Conservation (phyloP, 1,140 invertebrate genomes). For the Eriocheir sinensis region DNA sequence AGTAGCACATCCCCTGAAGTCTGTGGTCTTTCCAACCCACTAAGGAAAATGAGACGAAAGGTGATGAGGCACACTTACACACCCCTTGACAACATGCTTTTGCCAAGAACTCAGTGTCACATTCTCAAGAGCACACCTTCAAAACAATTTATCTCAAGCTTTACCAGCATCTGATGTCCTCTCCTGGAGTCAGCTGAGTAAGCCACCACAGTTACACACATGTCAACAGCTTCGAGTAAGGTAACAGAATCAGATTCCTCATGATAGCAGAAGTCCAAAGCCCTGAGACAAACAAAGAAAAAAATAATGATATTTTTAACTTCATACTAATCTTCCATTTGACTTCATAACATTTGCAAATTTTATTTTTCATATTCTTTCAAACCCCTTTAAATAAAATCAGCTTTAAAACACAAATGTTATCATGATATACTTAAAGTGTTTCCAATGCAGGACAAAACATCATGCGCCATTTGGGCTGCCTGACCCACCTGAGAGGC, state of each 20-base stretch:
- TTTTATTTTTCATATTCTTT: not conserved
- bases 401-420: not conserved
- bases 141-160: not conserved
- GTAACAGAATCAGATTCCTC: slow-evolving; percentile 97
- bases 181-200: slow-evolving; percentile 97
- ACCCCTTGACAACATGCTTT: too few relatives aligned
- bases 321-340: too few relatives aligned
- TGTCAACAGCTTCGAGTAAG: slow-evolving; percentile 95
- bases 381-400: not conserved
- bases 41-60: too few relatives aligned
- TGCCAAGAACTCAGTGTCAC: too few relatives aligned
- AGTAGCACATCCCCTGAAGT: too few relatives aligned
- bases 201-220: slow-evolving; percentile 98
- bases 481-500: slow-evolving; percentile 88
- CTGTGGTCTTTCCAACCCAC: too few relatives aligned
- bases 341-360: not conserved
- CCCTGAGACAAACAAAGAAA: slow-evolving; percentile 81
- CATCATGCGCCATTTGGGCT: too few relatives aligned
- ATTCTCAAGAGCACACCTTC: too few relatives aligned
- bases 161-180: slow-evolving; percentile 97
- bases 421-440: not conserved
- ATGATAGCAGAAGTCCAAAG: slow-evolving; percentile 98
- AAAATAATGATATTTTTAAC: not conserved
- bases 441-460: too few relatives aligned
- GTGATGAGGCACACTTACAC: too few relatives aligned